A percentile compares a stretch with the other conserved stretches of the same genome.
Conservation (phyloP, 2,113 vertebrate genomes). For the Morone chrysops region DNA sequence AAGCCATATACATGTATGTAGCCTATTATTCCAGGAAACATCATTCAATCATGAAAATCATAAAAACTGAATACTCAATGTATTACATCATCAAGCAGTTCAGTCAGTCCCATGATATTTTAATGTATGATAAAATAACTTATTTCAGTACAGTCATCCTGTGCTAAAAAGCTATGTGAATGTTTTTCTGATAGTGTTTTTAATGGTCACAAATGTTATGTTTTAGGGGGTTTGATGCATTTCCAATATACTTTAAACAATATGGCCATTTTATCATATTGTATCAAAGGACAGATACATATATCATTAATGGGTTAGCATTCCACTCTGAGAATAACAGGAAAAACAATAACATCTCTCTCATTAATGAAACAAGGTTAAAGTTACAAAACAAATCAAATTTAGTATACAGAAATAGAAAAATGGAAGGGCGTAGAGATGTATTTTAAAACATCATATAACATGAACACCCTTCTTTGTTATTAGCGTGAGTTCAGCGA, state of each 20-base stretch:
- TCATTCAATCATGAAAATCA: neutral
- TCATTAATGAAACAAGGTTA: neutral
- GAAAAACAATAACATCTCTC: neutral
- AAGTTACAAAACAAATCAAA: neutral
- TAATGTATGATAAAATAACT: neutral
- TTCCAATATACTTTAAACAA: neutral
- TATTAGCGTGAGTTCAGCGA: constrained; percentile 35
- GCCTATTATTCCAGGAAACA: neutral
- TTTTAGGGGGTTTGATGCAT: neutral
- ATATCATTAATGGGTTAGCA: neutral
- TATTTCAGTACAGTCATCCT: neutral
- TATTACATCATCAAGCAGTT: constrained; percentile 2
- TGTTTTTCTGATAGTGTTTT: neutral
- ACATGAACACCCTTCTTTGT: constrained; percentile 4
- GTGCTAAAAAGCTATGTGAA: neutral
- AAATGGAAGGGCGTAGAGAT: neutral
- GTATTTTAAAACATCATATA: constrained; percentile 26
- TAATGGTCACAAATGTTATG: neutral
- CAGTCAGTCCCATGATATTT: neutral
- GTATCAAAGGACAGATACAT: neutral
- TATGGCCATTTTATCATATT: neutral
- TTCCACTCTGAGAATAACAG: neutral
- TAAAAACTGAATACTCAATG: neutral
- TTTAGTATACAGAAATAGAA: neutral
- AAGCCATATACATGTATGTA: neutral